Conservation (phyloP, 2,113 vertebrate species). For the Pogona vitticeps region DNA sequence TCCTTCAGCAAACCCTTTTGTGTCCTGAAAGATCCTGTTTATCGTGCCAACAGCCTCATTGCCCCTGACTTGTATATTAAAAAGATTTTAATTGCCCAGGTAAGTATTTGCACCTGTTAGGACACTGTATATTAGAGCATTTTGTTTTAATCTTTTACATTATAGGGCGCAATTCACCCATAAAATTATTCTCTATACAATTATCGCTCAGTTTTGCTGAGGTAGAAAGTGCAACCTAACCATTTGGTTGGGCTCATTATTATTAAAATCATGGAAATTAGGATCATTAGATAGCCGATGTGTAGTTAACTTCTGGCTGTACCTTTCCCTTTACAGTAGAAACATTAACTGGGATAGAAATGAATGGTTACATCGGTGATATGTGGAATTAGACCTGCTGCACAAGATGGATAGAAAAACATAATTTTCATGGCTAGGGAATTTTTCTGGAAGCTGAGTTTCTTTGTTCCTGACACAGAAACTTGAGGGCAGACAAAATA, state of each 20-base stretch:
- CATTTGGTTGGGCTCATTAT: constrained; percentile 77
- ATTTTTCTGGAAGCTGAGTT: neutral
- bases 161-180: constrained; percentile 82
- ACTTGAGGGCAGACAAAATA: neutral
- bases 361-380: constrained; percentile 35
- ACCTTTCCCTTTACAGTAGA: constrained; percentile 51
- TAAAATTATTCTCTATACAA: constrained; percentile 82
- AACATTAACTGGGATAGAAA: constrained; percentile 29
- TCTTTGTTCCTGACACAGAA: constrained; percentile 1
- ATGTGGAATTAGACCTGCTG: neutral
- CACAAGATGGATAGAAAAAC: neutral
- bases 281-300: constrained; percentile 70
- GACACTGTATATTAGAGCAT: constrained; percentile 80
- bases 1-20: constrained; percentile 73
- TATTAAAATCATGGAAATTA: constrained; percentile 82
- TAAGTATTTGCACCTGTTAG: constrained; percentile 85
- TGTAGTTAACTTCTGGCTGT: constrained; percentile 68
- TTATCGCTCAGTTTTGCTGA: constrained; percentile 80
- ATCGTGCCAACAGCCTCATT: constrained; percentile 73
- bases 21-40: constrained; percentile 78
- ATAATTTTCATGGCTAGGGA: neutral
- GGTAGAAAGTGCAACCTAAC: constrained; percentile 82
- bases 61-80: constrained; percentile 84
- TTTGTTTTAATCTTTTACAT: constrained; percentile 82
- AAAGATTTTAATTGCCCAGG: constrained; percentile 85